These are phyloP conservation scores for Emydocephalus ijimae DNA, from an alignment of 2,113 vertebrate species.

Conservation along the genomic window DNA sequence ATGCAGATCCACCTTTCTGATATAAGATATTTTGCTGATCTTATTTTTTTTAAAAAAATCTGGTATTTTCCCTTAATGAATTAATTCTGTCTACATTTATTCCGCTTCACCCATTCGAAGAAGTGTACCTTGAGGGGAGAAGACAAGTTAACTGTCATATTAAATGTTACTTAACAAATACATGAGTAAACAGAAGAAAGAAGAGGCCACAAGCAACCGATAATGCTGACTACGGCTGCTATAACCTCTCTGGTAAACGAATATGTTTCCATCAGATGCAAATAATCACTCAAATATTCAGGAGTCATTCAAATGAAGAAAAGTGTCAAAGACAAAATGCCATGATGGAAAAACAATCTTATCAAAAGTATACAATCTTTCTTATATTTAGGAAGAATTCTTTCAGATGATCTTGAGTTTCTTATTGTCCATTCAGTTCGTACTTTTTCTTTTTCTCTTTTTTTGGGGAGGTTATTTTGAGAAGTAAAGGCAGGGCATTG, in stretches of 20 bases:
- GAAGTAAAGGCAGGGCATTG: background rate
- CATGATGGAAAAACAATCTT: background rate
- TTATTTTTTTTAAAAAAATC: background rate
- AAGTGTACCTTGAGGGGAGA: background rate
- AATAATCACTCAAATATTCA: background rate
- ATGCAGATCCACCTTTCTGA: background rate
- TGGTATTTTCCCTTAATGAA: background rate
- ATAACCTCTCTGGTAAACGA: background rate
- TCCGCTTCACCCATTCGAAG: background rate
- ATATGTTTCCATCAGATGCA: background rate
- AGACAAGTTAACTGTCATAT: background rate
- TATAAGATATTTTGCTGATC: background rate
- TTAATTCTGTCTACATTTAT: background rate
- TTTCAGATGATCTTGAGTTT: background rate
- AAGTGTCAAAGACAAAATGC: background rate
- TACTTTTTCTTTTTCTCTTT: background rate
- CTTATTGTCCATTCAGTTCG: background rate
- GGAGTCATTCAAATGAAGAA: background rate
- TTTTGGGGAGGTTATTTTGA: background rate
- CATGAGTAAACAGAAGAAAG: background rate
- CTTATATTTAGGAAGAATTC: background rate
- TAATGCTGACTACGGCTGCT: background rate
- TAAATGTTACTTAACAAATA: background rate
- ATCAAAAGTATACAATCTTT: background rate
- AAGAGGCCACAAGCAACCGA: background rate